These are phyloP conservation scores for Sycophaga agraensis DNA, from an alignment of 1,140 invertebrate species.

Conservation along the genomic window DNA sequence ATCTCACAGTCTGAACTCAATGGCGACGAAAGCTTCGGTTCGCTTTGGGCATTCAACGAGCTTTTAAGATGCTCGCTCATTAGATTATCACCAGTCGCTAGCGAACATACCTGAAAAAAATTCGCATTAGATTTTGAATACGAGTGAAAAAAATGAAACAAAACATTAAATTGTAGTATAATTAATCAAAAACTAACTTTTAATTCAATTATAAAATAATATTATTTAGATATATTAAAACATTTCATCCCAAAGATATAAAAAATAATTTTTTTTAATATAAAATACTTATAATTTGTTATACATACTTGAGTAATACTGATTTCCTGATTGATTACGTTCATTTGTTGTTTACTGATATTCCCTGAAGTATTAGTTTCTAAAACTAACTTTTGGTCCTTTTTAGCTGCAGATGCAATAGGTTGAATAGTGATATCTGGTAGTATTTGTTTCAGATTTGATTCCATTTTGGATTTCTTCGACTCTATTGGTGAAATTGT, in stretches of 20 bases:
- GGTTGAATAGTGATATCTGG: conserved; percentile 54
- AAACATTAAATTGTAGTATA: too few relatives aligned
- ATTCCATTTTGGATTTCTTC: conserved; percentile 52
- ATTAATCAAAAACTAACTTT: too few relatives aligned
- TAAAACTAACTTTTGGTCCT: conserved; percentile 38
- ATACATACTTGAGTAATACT: conserved; percentile 55
- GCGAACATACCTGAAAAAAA: conserved; percentile 12
- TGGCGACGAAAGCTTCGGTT: conserved; percentile 36
- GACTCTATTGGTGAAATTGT: conserved; percentile 45
- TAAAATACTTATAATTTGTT: too few relatives aligned
- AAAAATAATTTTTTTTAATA: too few relatives aligned
- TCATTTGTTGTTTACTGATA: conserved; percentile 51
- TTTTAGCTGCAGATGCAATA: conserved; percentile 27
- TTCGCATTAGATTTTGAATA: neutral
- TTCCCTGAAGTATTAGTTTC: conserved; percentile 39
- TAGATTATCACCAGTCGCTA: conserved; percentile 25
- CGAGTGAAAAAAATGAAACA: too few relatives aligned
- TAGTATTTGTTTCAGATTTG: conserved; percentile 46
- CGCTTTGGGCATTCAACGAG: conserved; percentile 29
- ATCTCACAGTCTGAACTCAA: conserved; percentile 51
- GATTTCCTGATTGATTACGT: conserved; percentile 52
- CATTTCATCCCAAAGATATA: too few relatives aligned
- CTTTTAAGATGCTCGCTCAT: conserved; percentile 46
- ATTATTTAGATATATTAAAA: neutral
- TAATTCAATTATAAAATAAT: neutral